Evolutionary conservation across 2,113 vertebrate species (phyloP).

Genomic region (Gallinago jamesoni): DNA sequence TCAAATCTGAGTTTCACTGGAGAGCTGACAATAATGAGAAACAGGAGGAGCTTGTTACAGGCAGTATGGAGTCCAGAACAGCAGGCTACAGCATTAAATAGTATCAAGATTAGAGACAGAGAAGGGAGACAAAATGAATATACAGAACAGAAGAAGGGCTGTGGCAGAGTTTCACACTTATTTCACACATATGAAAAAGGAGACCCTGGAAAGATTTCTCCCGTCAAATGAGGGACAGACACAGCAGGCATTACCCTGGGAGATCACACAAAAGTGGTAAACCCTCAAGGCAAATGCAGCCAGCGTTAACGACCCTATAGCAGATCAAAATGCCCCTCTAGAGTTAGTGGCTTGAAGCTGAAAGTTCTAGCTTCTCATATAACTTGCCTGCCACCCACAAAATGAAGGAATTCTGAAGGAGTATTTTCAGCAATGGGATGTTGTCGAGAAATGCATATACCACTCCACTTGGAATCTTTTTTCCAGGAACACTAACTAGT

Average conservation of each 20-base stretch:
- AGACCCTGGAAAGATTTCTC: not conserved
- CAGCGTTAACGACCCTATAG: not conserved
- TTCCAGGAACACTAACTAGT: not conserved
- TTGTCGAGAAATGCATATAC: not conserved
- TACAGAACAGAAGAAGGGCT: not conserved
- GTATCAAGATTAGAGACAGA: not conserved
- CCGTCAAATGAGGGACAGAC: not conserved
- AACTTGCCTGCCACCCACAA: not conserved
- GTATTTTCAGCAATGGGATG: not conserved
- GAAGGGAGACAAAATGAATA: not conserved
- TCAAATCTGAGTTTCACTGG: not conserved
- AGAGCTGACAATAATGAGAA: not conserved
- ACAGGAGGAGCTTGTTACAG: not conserved
- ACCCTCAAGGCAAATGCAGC: not conserved
- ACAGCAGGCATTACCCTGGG: not conserved
- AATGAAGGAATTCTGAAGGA: not conserved
- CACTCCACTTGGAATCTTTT: not conserved
- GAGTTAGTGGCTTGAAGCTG: not conserved
- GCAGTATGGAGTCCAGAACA: not conserved
- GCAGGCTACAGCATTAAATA: not conserved
- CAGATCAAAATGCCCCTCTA: not conserved
- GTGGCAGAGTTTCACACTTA: not conserved
- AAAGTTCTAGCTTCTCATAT: not conserved
- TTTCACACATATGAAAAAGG: not conserved
- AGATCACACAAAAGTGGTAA: not conserved